Evolutionary conservation across 64 coral and sea anemone genomes (phyloP), one percentile per base, ranked within the genome.

Genomic region (Exaiptasia diaphana): DNA sequence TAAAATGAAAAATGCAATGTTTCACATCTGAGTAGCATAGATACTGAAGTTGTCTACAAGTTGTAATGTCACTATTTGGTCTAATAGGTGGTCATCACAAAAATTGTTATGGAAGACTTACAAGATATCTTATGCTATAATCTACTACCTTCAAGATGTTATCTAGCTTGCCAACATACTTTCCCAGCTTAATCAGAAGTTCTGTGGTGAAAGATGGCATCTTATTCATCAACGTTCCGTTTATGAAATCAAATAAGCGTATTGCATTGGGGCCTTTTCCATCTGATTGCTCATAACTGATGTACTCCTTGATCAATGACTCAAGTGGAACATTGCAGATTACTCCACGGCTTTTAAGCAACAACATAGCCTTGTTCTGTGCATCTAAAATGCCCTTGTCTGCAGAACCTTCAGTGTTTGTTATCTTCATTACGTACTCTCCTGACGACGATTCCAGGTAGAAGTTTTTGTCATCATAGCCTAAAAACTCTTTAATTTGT

Each of bases 401-500:
- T 6, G 61, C 61, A 11, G 61, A 65, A 20, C 38, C 61, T 4
- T 18, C 27, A 4, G 6, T 3, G 61, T 65, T 65, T 1, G 38
- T 14, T 18, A 65, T 65, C 17, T 65, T 65, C n/a, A 65, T 28
- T 0, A 65, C 61, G 38, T 35, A 65, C 14, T 61, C 57, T 28
- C 20, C 10, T 0, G 11, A 32, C 38, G 32, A 35, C 2, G 32
- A 35, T 65, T 36, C 21, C 5, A 65, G 13, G 38, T 65, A 65
- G 9, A 34, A 65, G 38, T 65, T 65, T 10, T n/a, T 65, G 32
- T 65, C 61, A 65, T 35, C 17, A 65, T 65, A 65, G 61, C 61
- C 38, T 2, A 26, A 13, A 12, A 65, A 36, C 26, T 65, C 61
- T 38, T 65, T 65, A 10, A 65, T 17, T 0, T 37, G 0, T 18